These are phyloP conservation scores for Cochlearius cochlearius DNA, from an alignment of 2,113 vertebrate genomes.

Conservation along the genomic window DNA sequence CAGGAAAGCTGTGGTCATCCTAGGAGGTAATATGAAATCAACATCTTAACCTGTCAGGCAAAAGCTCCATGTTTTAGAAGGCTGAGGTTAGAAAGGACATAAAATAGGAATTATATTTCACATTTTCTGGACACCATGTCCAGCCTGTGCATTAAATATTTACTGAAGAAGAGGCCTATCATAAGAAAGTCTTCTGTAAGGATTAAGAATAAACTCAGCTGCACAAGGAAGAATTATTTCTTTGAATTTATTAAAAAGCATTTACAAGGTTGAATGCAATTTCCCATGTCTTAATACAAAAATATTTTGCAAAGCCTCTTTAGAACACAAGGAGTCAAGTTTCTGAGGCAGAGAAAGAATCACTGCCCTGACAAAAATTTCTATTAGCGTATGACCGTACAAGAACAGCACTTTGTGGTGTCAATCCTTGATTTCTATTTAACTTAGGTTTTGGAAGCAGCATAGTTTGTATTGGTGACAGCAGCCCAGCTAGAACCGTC, in stretches of 20 bases:
- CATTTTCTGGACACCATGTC: background rate
- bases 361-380: background rate
- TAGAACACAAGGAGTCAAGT: background rate
- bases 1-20: background rate
- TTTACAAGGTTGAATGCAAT: background rate
- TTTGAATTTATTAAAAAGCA: slow-evolving; percentile 12
- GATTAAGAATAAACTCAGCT: background rate
- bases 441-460: background rate
- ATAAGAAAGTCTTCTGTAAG: background rate
- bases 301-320: background rate
- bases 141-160: background rate
- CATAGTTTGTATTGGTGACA: background rate
- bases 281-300: background rate
- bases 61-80: background rate
- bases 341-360: background rate
- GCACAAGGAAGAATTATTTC: background rate
- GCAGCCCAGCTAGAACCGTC: background rate
- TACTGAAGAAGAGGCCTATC: background rate
- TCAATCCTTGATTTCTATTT: background rate
- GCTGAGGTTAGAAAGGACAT: background rate
- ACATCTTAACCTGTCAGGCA: background rate
- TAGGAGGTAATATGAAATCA: background rate
- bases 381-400: background rate
- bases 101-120: background rate
- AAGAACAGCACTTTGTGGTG: too few species aligned